Percentiles rank a stretch among this genome's conserved stretches.
Evolutionary conservation across 2,113 vertebrate species (phyloP).

Genomic region (Chloropsis cyanopogon): DNA sequence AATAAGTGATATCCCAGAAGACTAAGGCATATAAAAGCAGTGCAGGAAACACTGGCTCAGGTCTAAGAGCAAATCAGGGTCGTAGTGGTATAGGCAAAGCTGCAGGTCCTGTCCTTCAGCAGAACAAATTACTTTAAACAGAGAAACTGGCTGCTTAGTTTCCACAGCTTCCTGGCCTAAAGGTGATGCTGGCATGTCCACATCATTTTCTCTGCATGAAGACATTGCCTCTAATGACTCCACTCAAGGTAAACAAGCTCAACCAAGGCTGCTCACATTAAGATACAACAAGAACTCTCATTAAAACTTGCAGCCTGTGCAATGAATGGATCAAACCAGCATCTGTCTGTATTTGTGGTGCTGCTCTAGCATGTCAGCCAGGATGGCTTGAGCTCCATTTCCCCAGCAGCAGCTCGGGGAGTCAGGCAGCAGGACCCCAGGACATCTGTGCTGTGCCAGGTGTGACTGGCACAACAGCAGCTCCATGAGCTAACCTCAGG

Average conservation of each 20-base stretch:
- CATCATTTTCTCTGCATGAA: not conserved
- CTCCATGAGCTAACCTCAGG: not conserved
- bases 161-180: not conserved
- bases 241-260: not conserved
- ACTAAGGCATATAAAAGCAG: not conserved
- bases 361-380: not conserved
- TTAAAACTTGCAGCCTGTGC: not conserved
- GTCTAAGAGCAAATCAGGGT: not conserved
- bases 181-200: not conserved
- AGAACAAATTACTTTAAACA: slow-evolving; percentile 1
- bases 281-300: not conserved
- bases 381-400: not conserved
- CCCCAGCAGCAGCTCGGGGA: not conserved
- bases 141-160: not conserved
- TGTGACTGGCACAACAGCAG: not conserved
- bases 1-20: not conserved
- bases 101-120: not conserved
- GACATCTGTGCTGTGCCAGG: not conserved
- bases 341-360: not conserved
- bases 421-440: not conserved
- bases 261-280: not conserved
- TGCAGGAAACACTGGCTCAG: not conserved
- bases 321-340: not conserved
- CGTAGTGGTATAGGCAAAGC: not conserved
- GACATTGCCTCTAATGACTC: not conserved